Evolutionary conservation across 1,140 invertebrate species (phyloP).

Genomic region (Pantala flavescens): DNA sequence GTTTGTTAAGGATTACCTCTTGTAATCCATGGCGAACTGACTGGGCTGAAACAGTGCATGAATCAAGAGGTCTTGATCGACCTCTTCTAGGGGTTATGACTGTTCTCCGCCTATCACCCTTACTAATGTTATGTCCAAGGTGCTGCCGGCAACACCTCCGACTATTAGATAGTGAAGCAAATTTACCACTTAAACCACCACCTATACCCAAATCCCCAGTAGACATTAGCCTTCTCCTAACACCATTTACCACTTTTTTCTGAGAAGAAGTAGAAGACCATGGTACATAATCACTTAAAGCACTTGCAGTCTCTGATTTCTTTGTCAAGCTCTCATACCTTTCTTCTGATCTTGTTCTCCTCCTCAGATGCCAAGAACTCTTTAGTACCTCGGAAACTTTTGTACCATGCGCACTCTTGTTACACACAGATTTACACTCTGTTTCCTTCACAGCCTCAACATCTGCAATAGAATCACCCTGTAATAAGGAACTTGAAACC

Average conservation of each 20-base stretch:
- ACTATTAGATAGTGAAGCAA: background rate
- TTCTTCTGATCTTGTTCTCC: background rate
- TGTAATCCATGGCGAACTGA: background rate
- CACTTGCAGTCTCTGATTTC: background rate
- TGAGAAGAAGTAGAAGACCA: background rate
- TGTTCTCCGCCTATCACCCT: background rate
- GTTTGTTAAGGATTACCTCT: background rate
- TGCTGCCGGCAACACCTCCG: background rate
- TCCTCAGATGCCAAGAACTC: background rate
- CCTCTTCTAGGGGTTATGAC: background rate
- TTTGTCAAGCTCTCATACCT: background rate
- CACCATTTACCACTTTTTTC: background rate
- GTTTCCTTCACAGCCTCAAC: background rate
- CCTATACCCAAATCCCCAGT: background rate
- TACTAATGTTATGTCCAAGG: background rate
- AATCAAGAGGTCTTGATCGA: background rate
- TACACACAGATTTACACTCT: background rate
- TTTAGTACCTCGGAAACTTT: background rate
- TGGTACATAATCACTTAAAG: background rate
- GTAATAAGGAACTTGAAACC: background rate
- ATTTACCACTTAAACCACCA: background rate
- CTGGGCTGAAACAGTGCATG: background rate
- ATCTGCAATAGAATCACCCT: background rate
- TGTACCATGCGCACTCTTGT: background rate
- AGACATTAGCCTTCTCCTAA: background rate